These are phyloP conservation scores for Catotricha subobsoleta DNA, from an alignment of 2,888 invertebrate genomes.

Conservation along the genomic window DNA sequence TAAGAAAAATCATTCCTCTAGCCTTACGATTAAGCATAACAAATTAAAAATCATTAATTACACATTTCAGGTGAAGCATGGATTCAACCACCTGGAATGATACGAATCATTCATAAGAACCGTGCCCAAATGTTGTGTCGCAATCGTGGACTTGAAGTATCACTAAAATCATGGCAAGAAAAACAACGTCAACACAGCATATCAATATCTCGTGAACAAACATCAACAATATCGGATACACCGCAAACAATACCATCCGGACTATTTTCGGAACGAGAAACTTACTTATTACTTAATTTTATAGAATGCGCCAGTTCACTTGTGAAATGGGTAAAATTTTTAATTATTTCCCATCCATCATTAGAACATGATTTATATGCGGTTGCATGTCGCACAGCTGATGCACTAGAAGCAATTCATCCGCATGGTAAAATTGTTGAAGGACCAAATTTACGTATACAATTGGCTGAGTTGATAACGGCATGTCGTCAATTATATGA, in stretches of 20 bases:
- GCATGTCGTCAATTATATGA: slow-evolving; percentile 40
- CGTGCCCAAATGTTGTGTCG: slow-evolving; percentile 90
- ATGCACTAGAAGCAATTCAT: slow-evolving; percentile 53
- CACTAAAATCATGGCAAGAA: slow-evolving; percentile 73
- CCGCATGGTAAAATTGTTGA: slow-evolving; percentile 67
- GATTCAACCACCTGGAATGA: slow-evolving; percentile 93
- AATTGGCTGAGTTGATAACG: slow-evolving; percentile 60
- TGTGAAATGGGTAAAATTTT: slow-evolving; percentile 62
- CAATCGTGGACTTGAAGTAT: slow-evolving; percentile 77
- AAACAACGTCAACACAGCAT: slow-evolving; percentile 47
- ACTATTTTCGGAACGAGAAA: slow-evolving; percentile 31
- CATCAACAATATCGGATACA: slow-evolving; percentile 24
- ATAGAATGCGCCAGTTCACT: slow-evolving; percentile 69
- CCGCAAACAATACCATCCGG: slow-evolving; percentile 26
- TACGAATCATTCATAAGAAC: slow-evolving; percentile 91
- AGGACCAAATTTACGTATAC: slow-evolving; percentile 51
- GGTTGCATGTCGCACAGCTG: slow-evolving; percentile 52
- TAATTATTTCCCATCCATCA: slow-evolving; percentile 47
- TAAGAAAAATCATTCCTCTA: no score
- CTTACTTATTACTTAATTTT: slow-evolving; percentile 44
- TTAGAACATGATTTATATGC: slow-evolving; percentile 58
- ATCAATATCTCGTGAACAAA: slow-evolving; percentile 31
- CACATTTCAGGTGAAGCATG: no score
- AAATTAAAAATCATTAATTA: no score
- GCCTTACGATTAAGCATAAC: no score